A percentile compares a stretch with the other conserved stretches of the same genome.
phyloP scores from a whole-genome alignment of 2,888 invertebrate species.

The Heliconius erato region DNA sequence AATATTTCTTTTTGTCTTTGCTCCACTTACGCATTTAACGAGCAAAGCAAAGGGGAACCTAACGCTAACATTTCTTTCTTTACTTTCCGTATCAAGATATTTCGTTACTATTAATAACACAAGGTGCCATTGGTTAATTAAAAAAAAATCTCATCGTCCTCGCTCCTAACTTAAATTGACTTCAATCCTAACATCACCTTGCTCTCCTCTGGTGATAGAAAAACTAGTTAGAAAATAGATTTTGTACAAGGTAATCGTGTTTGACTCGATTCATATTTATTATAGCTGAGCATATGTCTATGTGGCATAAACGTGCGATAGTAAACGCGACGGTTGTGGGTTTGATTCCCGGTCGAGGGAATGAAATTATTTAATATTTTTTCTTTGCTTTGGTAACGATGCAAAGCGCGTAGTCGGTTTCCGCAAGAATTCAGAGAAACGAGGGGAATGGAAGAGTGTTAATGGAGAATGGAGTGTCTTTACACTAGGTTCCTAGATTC shows the following conservation, averaged over 20 bases:
- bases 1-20: neutral
- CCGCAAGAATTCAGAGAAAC: no score
- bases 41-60: neutral
- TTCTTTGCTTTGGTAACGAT: no score
- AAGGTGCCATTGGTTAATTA: neutral
- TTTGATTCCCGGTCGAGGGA: no score
- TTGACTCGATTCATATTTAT: slow-evolving; percentile 50
- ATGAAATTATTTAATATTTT: no score
- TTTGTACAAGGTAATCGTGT: slow-evolving; percentile 62
- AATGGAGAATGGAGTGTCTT: no score
- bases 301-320: neutral
- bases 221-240: slow-evolving; percentile 73
- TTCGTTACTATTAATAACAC: neutral
- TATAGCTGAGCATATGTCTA: neutral
- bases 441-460: no score
- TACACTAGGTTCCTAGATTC: no score
- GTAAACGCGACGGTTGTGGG: neutral
- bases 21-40: neutral
- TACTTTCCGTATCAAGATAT: no score
- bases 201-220: slow-evolving; percentile 72
- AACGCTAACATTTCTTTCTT: neutral
- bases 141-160: slow-evolving; percentile 42
- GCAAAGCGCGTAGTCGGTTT: no score
- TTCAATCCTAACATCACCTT: slow-evolving; percentile 69
- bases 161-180: slow-evolving; percentile 51